Evolutionary conservation across 2,113 vertebrate genomes (phyloP).

Genomic region (Ploceus nigricollis): DNA sequence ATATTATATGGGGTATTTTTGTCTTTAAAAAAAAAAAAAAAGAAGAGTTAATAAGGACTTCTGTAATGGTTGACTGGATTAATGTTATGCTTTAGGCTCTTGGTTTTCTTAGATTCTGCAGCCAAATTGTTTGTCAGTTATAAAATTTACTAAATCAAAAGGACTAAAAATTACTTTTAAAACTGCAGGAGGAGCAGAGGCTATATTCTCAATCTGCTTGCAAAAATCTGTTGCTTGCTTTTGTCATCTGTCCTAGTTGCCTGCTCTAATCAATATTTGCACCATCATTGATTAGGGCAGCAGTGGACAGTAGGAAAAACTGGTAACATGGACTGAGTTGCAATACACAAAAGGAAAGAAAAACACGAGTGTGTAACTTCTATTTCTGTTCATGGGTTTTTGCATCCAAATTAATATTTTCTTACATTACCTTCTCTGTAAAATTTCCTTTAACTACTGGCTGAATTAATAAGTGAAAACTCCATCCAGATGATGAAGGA

Average conservation of each 20-base stretch:
- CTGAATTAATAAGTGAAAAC: background rate
- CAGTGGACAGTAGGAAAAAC: background rate
- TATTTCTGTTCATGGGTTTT: background rate
- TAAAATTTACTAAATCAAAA: background rate
- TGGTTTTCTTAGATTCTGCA: conserved; percentile 9
- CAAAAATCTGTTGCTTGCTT: background rate
- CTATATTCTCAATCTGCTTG: background rate
- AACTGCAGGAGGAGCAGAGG: background rate
- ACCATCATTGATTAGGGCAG: background rate
- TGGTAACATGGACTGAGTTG: background rate
- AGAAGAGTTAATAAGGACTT: background rate
- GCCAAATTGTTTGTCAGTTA: conserved; percentile 1
- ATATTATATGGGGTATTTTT: background rate
- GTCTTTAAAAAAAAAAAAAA: background rate
- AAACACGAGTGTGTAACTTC: background rate
- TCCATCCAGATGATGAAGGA: background rate
- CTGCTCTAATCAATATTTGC: background rate
- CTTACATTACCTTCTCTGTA: background rate
- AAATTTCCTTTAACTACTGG: background rate
- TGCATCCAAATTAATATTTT: background rate
- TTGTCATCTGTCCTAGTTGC: background rate
- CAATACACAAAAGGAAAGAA: background rate
- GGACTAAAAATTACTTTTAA: background rate
- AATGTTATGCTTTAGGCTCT: conserved; percentile 4
- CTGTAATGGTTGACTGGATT: conserved; percentile 1